Evolutionary conservation across 2,113 vertebrate genomes (phyloP).

Genomic region (Saguinus midas): DNA sequence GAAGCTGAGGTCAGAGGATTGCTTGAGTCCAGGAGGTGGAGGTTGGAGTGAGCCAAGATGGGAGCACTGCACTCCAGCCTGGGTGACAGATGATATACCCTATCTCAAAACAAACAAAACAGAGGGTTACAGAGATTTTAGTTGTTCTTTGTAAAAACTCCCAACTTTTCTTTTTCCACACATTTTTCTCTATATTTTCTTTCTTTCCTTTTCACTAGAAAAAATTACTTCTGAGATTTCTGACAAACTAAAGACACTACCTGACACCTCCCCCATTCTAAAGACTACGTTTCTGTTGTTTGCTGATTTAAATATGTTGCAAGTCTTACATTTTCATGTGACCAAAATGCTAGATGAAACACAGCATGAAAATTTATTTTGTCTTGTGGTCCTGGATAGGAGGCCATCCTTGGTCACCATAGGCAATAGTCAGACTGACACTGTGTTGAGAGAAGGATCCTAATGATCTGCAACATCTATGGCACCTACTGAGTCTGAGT

Average conservation of each 20-base stretch:
- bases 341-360: background rate
- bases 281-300: background rate
- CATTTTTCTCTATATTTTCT: background rate
- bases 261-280: background rate
- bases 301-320: background rate
- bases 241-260: accelerated
- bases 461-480: accelerated
- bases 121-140: background rate
- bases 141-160: background rate
- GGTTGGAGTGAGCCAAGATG: no score
- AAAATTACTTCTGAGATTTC: background rate
- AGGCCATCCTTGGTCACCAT: background rate
- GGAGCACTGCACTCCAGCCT: no score
- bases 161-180: background rate
- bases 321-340: background rate
- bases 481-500: background rate
- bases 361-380: background rate
- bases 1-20: no score
- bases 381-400: background rate
- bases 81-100: no score
- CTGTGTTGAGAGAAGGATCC: background rate
- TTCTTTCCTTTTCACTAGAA: background rate
- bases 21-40: no score
- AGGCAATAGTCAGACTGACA: background rate
- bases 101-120: no score